A percentile compares a stretch with the other conserved stretches of the same genome.
Evolutionary conservation across 2,888 invertebrate species (phyloP).

Genomic region (Oscheius sp.): DNA sequence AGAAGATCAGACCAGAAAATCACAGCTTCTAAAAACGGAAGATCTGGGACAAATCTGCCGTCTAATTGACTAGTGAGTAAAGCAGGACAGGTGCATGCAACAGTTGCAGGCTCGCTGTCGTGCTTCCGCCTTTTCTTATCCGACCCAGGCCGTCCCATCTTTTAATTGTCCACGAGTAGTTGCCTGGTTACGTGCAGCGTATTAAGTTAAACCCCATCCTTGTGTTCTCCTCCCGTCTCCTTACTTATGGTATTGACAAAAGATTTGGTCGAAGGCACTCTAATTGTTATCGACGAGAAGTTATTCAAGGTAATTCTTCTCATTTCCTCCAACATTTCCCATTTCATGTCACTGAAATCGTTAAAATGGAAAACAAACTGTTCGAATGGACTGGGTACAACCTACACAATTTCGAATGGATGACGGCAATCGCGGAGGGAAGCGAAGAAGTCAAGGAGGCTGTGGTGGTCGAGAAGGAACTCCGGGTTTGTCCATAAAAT

Average conservation of each 20-base stretch:
- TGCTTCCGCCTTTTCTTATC: too few relatives aligned
- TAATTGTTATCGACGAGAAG: background rate
- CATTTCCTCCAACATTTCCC: background rate
- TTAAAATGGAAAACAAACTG: background rate
- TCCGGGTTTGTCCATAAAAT: background rate
- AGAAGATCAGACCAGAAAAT: too few relatives aligned
- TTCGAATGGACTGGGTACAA: conserved; percentile 3
- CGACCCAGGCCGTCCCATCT: too few relatives aligned
- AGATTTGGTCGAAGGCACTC: background rate
- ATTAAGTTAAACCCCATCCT: too few relatives aligned
- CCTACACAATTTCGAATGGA: background rate
- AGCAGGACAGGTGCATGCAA: too few relatives aligned
- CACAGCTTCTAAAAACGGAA: too few relatives aligned
- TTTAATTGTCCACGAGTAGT: too few relatives aligned
- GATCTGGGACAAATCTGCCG: too few relatives aligned
- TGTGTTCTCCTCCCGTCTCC: background rate
- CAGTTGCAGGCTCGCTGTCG: too few relatives aligned
- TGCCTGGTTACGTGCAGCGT: too few relatives aligned
- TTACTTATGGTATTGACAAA: background rate
- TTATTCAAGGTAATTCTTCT: background rate
- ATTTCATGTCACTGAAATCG: conserved; percentile 1
- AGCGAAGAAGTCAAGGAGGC: background rate
- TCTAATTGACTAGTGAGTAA: too few relatives aligned
- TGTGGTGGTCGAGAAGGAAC: background rate
- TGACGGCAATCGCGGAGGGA: background rate